phyloP scores from a whole-genome alignment of 2,113 vertebrate species.

The Tretioscincus oriximinensis region DNA sequence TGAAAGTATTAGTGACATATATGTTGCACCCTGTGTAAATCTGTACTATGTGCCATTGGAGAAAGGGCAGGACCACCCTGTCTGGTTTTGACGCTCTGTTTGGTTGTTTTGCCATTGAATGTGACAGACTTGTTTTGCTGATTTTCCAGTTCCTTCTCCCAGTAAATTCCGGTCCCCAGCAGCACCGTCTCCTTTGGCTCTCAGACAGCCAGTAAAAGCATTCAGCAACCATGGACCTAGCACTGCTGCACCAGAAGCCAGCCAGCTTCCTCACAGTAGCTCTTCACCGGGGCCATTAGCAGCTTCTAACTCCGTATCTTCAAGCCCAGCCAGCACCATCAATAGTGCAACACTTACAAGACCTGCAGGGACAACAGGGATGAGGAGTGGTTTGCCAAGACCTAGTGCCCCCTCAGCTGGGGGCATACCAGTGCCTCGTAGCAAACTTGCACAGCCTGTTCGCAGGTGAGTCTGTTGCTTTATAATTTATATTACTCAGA shows the following conservation, averaged over 20 bases:
- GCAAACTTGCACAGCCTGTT: slow-evolving; percentile 95
- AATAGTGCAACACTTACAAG: slow-evolving; percentile 85
- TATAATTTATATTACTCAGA: background rate
- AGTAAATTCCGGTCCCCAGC: slow-evolving; percentile 91
- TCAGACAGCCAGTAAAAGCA: slow-evolving; percentile 93
- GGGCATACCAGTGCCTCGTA: slow-evolving; percentile 93
- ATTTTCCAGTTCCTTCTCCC: slow-evolving; percentile 88
- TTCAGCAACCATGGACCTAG: slow-evolving; percentile 80
- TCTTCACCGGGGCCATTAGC: slow-evolving; percentile 72
- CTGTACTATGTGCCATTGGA: no score
- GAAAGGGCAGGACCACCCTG: background rate
- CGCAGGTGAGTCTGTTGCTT: slow-evolving; percentile 81
- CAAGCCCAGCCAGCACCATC: slow-evolving; percentile 69
- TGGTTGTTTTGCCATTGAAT: background rate
- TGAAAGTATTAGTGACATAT: background rate
- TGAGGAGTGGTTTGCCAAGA: slow-evolving; percentile 89
- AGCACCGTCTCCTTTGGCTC: slow-evolving; percentile 88
- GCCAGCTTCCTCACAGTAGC: slow-evolving; percentile 69
- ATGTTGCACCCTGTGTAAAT: background rate
- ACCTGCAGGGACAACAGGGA: slow-evolving; percentile 75
- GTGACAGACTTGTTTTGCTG: slow-evolving; percentile 18
- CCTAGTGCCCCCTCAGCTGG: slow-evolving; percentile 85
- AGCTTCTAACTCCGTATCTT: slow-evolving; percentile 67
- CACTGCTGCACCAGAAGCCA: slow-evolving; percentile 67
- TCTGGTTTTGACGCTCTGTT: background rate